Base-by-base conservation (phyloP, 1,140 invertebrate genomes). In the Bombus sibiricus region DNA sequence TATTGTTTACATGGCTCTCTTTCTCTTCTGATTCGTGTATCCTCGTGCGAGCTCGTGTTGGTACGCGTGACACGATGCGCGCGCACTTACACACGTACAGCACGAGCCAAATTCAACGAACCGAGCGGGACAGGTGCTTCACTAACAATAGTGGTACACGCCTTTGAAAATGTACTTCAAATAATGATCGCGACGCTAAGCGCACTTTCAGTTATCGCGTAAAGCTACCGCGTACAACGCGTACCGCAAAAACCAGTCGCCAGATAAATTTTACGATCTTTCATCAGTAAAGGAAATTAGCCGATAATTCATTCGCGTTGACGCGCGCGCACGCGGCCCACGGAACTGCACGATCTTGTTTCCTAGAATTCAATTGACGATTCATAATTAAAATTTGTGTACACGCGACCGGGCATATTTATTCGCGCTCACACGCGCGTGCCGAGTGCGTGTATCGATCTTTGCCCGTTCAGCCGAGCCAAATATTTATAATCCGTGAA, bases 81-180 rank as follows among this genome's bases (percentile, higher is more conserved):
- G 53, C 79, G 73, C 57, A 57, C 41, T 32, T 57, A 69, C 79
- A 32, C 62, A n/a, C 22, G 28, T 89, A 89, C 47, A 83, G 79
- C 43, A 72, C 83, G 83, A 75, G 53, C 86, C 88, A 89, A 89
- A 89, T 87, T 86, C 73, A 81, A 83, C 72, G 71, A 82, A 69
- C 66, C 83, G 81, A 62, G 68, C 57, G 53, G 84, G 79, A 89
- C 88, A 89, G 88, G 88, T 89, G 88, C 53, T 68, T 68, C 71
- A 25, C 62, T 79, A 85, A 86, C 87, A 89, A 89, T 89, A 62
- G 57, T 64, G 41, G 71, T 53, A 41, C 75, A 37, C 43, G 37
- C 53, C 64, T 71, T 69, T 75, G 68, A 75, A 74, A 80, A 80
- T 64, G 59, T 43, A 77, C 47, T 79, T 64, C 68, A 80, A 80